These are phyloP conservation scores for Harpalus rubripes DNA, from an alignment of 2,888 invertebrate species.

Conservation along the genomic window DNA sequence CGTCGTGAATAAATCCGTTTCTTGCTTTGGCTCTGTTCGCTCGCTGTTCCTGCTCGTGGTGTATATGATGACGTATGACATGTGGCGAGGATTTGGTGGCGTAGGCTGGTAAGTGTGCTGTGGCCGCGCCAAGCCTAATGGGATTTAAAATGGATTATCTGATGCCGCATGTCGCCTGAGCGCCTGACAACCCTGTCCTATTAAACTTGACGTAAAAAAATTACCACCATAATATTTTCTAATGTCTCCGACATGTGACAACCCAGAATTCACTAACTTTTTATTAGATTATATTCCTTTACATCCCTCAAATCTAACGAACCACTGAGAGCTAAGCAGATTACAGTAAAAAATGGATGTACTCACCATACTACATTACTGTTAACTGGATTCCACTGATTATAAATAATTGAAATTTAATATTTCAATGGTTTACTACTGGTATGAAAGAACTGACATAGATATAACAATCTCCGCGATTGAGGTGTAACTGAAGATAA, in stretches of 20 bases:
- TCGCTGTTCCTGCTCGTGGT: conserved; percentile 14
- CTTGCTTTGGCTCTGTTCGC: conserved; percentile 3
- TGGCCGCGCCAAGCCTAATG: conserved; percentile 47
- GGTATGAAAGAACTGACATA: too few species aligned
- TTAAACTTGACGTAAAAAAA: conserved; percentile 63
- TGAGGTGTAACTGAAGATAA: too few species aligned
- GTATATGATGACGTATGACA: conserved; percentile 61
- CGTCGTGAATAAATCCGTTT: conserved; percentile 44
- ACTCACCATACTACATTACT: neutral
- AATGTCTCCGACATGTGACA: conserved; percentile 37
- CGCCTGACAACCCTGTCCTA: conserved; percentile 54
- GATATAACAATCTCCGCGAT: too few species aligned
- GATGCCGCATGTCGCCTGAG: conserved; percentile 48
- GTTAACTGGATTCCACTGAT: too few species aligned
- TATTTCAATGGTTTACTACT: too few species aligned
- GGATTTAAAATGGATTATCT: conserved; percentile 65
- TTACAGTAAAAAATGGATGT: neutral
- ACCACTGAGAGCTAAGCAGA: neutral
- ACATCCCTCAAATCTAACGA: conserved; percentile 14
- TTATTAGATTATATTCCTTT: conserved; percentile 30
- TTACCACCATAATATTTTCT: conserved; percentile 47
- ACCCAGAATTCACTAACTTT: conserved; percentile 24
- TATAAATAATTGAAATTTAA: too few species aligned
- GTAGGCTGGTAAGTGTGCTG: conserved; percentile 47
- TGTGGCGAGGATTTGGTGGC: conserved; percentile 25